phyloP scores from a whole-genome alignment of 1,140 invertebrate genomes.

The Drosophila gunungcola region DNA sequence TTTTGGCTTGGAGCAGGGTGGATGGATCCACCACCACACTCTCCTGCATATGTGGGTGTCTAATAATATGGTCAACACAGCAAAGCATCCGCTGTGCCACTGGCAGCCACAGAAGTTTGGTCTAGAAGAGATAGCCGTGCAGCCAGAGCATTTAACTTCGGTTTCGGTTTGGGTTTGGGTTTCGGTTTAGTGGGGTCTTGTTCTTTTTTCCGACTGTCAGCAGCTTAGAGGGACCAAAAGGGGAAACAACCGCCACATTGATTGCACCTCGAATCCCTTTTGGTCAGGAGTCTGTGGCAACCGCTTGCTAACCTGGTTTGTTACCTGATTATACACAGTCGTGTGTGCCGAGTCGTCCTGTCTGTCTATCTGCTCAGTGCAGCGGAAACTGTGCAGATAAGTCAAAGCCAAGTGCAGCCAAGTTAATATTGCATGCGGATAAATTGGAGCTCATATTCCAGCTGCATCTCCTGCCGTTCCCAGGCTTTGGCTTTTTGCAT shows the following conservation, averaged over 20 bases:
- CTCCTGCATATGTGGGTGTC: conserved; percentile 46
- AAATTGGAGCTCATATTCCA: conserved; percentile 52
- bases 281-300: conserved; percentile 26
- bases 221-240: conserved; percentile 26
- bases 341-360: conserved; percentile 26
- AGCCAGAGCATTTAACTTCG: conserved; percentile 57
- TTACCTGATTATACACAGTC: conserved; percentile 60
- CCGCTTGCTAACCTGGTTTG: conserved; percentile 59
- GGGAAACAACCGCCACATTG: conserved; percentile 51
- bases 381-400: conserved; percentile 73
- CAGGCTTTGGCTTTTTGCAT: conserved; percentile 45
- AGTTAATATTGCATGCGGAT: conserved; percentile 65
- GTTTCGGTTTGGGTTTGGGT: conserved; percentile 42
- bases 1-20: conserved; percentile 11
- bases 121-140: conserved; percentile 20
- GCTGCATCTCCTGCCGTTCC: background rate
- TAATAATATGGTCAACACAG: conserved; percentile 53
- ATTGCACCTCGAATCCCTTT: conserved; percentile 27
- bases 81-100: conserved; percentile 22
- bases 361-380: conserved; percentile 65
- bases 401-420: conserved; percentile 71
- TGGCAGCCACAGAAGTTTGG: conserved; percentile 35
- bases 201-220: conserved; percentile 31
- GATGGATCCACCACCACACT: background rate
- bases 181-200: conserved; percentile 24